These are phyloP conservation scores for Pyrochroa serraticornis DNA, from an alignment of 2,888 invertebrate genomes.

Conservation along the genomic window DNA sequence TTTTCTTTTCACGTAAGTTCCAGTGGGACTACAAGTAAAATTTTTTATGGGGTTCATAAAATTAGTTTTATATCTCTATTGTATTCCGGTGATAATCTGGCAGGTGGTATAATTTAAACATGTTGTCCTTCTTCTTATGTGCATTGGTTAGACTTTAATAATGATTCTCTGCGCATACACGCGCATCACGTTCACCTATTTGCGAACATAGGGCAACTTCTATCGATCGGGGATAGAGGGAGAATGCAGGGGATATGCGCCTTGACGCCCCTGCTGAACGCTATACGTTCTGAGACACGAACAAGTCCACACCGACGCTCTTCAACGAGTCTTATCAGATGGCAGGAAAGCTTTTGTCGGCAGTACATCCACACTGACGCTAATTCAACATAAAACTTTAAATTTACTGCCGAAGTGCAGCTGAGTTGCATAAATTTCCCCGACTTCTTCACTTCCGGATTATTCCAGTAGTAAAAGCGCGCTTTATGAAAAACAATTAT, in stretches of 20 bases:
- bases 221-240: constrained; percentile 5
- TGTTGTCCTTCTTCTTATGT: constrained; percentile 8
- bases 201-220: constrained; percentile 10
- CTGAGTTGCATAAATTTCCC: no score
- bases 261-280: constrained; percentile 8
- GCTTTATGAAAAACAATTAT: no score
- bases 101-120: constrained; percentile 2
- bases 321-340: not conserved
- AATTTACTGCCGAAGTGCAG: no score
- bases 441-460: no score
- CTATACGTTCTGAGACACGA: constrained; percentile 6
- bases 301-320: constrained; percentile 3
- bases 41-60: no score
- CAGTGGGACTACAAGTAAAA: no score
- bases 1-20: no score
- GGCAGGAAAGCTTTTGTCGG: constrained; percentile 1
- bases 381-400: no score
- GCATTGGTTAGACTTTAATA: constrained; percentile 9
- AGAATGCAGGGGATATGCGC: constrained; percentile 9
- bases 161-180: constrained; percentile 13
- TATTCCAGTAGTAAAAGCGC: no score
- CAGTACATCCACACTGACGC: not conserved
- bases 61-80: no score
- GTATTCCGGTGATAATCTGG: not conserved
- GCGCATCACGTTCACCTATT: constrained; percentile 10